These are phyloP conservation scores for Montipora capitata DNA, from an alignment of 92 coral and sea anemone species.

Conservation along the genomic window DNA sequence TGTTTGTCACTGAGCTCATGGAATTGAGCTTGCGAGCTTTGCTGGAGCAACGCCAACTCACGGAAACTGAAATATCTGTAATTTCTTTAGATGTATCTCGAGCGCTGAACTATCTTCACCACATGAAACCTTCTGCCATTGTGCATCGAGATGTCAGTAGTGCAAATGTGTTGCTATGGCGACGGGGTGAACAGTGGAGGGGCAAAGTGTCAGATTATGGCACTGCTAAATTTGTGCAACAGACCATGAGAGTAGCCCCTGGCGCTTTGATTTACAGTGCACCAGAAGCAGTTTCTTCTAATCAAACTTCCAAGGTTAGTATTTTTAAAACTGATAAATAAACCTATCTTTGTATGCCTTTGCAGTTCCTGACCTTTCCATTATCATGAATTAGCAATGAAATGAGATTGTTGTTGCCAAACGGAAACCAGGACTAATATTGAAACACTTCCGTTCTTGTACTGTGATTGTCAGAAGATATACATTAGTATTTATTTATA, in stretches of 20 bases:
- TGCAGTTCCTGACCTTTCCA: too few relatives aligned
- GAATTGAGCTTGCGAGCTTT: constrained; percentile 63
- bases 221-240: constrained; percentile 71
- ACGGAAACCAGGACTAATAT: too few relatives aligned
- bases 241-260: constrained; percentile 74
- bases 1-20: constrained; percentile 66
- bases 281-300: constrained; percentile 55
- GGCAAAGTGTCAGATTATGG: constrained; percentile 84
- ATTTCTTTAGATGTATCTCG: constrained; percentile 64
- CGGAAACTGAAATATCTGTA: constrained; percentile 31
- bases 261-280: constrained; percentile 83
- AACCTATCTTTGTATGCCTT: too few relatives aligned
- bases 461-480: too few relatives aligned
- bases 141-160: constrained; percentile 81
- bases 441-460: too few relatives aligned
- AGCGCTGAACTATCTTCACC: constrained; percentile 75
- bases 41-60: constrained; percentile 49
- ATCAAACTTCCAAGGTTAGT: constrained; percentile 61
- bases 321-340: neutral
- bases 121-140: constrained; percentile 69
- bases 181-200: constrained; percentile 58
- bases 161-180: constrained; percentile 77
- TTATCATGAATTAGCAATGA: too few relatives aligned
- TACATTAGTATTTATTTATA: too few relatives aligned
- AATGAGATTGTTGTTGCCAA: too few relatives aligned